phyloP scores from a whole-genome alignment of 2,797 vertebrate genomes.

The Fistularia tabacaria region DNA sequence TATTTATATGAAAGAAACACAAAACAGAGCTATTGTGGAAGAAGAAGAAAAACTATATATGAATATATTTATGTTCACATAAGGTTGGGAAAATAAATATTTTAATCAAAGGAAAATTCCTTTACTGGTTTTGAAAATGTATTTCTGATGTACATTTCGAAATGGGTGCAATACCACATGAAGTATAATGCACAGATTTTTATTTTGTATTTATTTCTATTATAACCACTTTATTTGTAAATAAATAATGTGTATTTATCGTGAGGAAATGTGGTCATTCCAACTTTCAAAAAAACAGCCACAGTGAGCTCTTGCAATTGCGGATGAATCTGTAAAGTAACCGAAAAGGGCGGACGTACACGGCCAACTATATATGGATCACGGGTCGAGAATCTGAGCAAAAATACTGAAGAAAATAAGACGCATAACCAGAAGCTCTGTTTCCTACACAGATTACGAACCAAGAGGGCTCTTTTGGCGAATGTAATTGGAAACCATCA shows the following conservation, averaged over 20 bases:
- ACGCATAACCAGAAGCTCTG: conserved; percentile 23
- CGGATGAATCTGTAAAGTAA: no score
- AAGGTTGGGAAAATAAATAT: conserved; percentile 98
- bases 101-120: conserved; percentile 99
- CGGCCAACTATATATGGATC: no score
- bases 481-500: conserved; percentile 61
- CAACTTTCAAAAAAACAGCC: conserved; percentile 66
- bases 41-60: conserved; percentile 93
- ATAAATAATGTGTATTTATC: conserved; percentile 99
- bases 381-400: neutral
- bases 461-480: conserved; percentile 41
- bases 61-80: conserved; percentile 99
- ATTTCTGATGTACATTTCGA: conserved; percentile 99
- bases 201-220: conserved; percentile 99
- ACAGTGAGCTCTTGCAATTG: neutral
- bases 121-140: conserved; percentile 95
- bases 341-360: no score
- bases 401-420: conserved; percentile 6
- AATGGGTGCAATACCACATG: conserved; percentile 99
- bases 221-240: conserved; percentile 99
- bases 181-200: conserved; percentile 99
- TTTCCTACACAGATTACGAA: conserved; percentile 50
- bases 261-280: conserved; percentile 86
- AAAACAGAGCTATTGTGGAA: conserved; percentile 90
- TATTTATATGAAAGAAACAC: conserved; percentile 95